phyloP scores from a whole-genome alignment of 2,113 vertebrate species.

The Macquaria australasica region DNA sequence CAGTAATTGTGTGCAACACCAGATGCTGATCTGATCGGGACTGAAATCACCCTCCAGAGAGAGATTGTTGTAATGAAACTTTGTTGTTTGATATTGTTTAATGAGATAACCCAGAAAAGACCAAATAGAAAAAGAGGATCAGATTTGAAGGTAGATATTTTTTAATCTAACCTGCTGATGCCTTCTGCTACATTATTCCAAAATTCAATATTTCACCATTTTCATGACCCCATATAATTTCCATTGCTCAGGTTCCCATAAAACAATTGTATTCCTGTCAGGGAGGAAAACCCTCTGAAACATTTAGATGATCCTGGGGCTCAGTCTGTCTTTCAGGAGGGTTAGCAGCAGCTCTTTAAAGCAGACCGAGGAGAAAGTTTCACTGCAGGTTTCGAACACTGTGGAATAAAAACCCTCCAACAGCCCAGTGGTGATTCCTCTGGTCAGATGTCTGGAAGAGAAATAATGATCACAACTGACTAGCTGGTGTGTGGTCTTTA shows the following conservation, averaged over 20 bases:
- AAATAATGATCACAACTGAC: neutral
- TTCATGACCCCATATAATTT: neutral
- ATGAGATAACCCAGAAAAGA: neutral
- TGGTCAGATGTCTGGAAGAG: neutral
- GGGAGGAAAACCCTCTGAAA: conserved; percentile 26
- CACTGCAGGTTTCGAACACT: neutral
- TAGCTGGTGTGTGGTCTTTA: neutral
- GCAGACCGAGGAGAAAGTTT: neutral
- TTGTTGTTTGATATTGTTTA: neutral
- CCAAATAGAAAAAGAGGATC: neutral
- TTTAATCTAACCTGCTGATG: neutral
- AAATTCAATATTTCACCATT: neutral
- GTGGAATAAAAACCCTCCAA: neutral
- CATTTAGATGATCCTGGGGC: conserved; percentile 19
- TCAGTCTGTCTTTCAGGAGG: neutral
- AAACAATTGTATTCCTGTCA: neutral
- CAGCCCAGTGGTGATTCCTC: neutral
- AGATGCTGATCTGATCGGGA: conserved; percentile 14
- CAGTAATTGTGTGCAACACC: conserved; percentile 20
- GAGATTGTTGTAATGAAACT: neutral
- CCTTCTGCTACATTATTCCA: neutral
- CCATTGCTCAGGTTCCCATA: conserved; percentile 1
- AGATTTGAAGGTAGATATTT: neutral
- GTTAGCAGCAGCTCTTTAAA: conserved; percentile 10
- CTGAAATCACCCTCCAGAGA: neutral